phyloP scores from a whole-genome alignment of 1,140 invertebrate species.

The Oryzaephilus surinamensis region DNA sequence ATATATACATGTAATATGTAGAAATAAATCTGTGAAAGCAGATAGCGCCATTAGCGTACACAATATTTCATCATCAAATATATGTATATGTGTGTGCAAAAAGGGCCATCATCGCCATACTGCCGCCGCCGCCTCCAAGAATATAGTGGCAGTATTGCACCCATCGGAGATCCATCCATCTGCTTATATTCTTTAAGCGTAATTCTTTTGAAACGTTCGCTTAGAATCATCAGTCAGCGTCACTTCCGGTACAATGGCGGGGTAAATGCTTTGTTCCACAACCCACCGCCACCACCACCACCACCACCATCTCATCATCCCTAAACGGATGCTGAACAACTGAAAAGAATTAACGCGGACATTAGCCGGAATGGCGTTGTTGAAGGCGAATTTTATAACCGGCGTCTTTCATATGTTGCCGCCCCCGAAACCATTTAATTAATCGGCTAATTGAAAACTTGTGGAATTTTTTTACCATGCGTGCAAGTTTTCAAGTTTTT shows the following conservation, averaged over 20 bases:
- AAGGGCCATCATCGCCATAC: too few species aligned
- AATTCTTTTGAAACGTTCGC: slow-evolving; percentile 27
- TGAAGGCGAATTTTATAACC: too few species aligned
- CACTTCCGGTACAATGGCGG: slow-evolving; percentile 30
- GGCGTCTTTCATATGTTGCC: too few species aligned
- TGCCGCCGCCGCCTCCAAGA: slow-evolving; percentile 11
- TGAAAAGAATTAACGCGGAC: slow-evolving; percentile 20
- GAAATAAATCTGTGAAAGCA: slow-evolving; percentile 21
- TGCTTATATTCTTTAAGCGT: slow-evolving; percentile 25
- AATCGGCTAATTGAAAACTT: slow-evolving; percentile 23
- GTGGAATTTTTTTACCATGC: slow-evolving; percentile 11
- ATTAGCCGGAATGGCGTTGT: slow-evolving; percentile 18
- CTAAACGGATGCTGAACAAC: slow-evolving; percentile 13
- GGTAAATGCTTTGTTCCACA: slow-evolving; percentile 22
- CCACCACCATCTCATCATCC: too few species aligned
- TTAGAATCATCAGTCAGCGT: slow-evolving; percentile 31
- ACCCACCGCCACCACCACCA: too few species aligned
- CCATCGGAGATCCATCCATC: slow-evolving; percentile 27
- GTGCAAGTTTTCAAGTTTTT: too few species aligned
- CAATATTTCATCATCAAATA: slow-evolving; percentile 27
- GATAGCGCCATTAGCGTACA: slow-evolving; percentile 25
- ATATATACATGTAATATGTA: too few species aligned
- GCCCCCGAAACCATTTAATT: slow-evolving; percentile 17
- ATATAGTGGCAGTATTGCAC: slow-evolving; percentile 18
- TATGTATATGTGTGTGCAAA: too few species aligned